Percentiles rank a stretch among this genome's conserved stretches.
These are phyloP conservation scores for Andricus grossulariae DNA, from an alignment of 1,140 invertebrate genomes.

Conservation along the genomic window DNA sequence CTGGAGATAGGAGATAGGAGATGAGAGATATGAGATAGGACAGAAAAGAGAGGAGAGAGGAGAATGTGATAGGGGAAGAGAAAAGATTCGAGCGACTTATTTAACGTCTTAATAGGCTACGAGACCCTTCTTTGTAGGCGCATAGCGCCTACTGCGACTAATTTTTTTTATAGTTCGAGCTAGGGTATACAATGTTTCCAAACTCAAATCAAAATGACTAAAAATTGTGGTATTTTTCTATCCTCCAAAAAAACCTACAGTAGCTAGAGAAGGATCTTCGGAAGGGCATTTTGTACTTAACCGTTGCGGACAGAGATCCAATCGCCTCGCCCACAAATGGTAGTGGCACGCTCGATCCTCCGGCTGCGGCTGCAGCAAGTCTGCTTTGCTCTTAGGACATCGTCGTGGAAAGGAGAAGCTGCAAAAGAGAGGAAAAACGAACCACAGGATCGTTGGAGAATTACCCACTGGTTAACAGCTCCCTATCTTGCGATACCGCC, in stretches of 20 bases:
- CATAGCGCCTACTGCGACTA: no score
- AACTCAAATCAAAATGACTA: no score
- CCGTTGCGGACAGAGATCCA: conserved; percentile 4
- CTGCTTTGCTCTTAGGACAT: neutral
- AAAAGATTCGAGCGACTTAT: no score
- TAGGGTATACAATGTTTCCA: no score
- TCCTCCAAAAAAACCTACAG: neutral
- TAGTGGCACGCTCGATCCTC: conserved; percentile 17
- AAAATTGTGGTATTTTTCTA: no score
- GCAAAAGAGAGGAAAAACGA: neutral
- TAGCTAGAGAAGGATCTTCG: neutral
- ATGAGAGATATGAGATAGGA: no score
- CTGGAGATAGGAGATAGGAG: no score
- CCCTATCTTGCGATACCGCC: conserved; percentile 32
- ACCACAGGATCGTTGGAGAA: conserved; percentile 13
- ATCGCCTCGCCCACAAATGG: conserved; percentile 29
- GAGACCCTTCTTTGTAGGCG: no score
- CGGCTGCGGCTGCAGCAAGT: conserved; percentile 8
- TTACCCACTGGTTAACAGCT: conserved; percentile 30
- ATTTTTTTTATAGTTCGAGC: no score
- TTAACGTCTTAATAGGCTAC: no score
- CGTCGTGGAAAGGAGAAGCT: neutral
- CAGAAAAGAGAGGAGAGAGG: no score
- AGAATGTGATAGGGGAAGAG: no score
- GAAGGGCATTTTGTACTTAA: conserved; percentile 7